These are phyloP conservation scores for Spinibarbus caldwelli DNA, from an alignment of 2,797 vertebrate species.

Conservation along the genomic window DNA sequence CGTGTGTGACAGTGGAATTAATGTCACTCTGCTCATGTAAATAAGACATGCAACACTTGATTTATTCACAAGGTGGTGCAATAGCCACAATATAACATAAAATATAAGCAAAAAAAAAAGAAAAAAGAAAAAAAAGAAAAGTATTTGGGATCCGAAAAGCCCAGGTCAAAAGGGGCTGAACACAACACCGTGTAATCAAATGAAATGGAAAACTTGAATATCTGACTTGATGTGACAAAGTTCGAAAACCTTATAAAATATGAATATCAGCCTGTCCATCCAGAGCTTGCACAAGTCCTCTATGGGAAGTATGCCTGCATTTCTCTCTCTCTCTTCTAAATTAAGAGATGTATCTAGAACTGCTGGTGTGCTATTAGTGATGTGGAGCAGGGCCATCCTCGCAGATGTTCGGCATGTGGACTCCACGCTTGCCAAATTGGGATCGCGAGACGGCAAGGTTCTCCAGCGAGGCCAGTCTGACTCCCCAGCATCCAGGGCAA, in stretches of 20 bases:
- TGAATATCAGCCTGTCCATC: background rate
- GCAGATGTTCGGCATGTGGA: conserved; percentile 75
- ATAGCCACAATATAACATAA: conserved; percentile 50
- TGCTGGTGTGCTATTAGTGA: conserved; percentile 64
- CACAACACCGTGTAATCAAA: background rate
- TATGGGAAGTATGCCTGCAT: background rate
- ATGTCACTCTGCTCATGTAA: background rate
- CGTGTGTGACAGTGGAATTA: background rate
- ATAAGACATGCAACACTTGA: conserved; percentile 68
- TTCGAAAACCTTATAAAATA: conserved; percentile 6
- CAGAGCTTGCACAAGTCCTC: background rate
- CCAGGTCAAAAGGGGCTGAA: background rate
- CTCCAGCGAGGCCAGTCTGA: conserved; percentile 55
- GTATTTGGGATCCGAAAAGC: background rate
- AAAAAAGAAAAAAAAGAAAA: background rate
- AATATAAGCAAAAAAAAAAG: background rate
- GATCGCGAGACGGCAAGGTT: conserved; percentile 60
- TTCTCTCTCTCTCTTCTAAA: background rate
- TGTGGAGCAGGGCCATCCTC: conserved; percentile 71
- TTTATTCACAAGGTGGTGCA: conserved; percentile 80
- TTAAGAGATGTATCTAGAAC: conserved; percentile 47
- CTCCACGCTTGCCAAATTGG: conserved; percentile 66
- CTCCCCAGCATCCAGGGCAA: conserved; percentile 63
- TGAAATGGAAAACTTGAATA: background rate
- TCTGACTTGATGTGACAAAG: background rate